Evolutionary conservation across 2,888 invertebrate species (phyloP).

Genomic region (Tetragonula carbonaria): DNA sequence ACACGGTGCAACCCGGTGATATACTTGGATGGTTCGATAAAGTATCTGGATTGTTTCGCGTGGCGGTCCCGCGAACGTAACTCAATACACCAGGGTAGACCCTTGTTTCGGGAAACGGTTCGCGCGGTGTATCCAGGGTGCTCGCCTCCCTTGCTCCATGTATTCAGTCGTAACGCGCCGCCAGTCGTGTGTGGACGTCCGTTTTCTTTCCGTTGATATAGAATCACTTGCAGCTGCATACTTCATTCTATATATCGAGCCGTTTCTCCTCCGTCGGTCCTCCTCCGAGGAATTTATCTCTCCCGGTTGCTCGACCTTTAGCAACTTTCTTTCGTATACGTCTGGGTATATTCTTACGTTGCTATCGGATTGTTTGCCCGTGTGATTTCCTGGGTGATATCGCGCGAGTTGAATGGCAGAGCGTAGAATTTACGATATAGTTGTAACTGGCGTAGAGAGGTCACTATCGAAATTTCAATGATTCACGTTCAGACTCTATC

Average conservation of each 20-base stretch:
- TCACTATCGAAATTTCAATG: too few relatives aligned
- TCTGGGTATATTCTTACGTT: not conserved
- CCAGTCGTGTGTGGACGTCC: constrained; percentile 1
- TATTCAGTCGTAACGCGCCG: constrained; percentile 39
- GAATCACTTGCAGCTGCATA: constrained; percentile 33
- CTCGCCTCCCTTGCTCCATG: constrained; percentile 12
- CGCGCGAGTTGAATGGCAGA: not conserved
- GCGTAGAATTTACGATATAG: too few relatives aligned
- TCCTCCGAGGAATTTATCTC: not conserved
- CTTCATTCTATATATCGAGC: constrained; percentile 23
- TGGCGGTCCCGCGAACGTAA: constrained; percentile 44
- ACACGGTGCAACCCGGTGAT: constrained; percentile 50
- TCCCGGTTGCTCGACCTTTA: not conserved
- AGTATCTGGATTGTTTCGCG: constrained; percentile 52
- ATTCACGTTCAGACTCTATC: too few relatives aligned
- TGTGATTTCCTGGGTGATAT: not conserved
- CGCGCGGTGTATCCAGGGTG: constrained; percentile 21
- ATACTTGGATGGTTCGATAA: constrained; percentile 56
- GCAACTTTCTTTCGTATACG: not conserved
- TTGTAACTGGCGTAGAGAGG: too few relatives aligned
- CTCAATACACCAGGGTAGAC: constrained; percentile 27
- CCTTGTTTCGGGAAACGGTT: constrained; percentile 51
- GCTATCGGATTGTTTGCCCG: not conserved
- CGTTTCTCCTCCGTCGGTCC: not conserved
- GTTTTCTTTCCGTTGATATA: constrained; percentile 23